Conservation (phyloP, 2,113 vertebrate species). For the Todiramphus chloris region DNA sequence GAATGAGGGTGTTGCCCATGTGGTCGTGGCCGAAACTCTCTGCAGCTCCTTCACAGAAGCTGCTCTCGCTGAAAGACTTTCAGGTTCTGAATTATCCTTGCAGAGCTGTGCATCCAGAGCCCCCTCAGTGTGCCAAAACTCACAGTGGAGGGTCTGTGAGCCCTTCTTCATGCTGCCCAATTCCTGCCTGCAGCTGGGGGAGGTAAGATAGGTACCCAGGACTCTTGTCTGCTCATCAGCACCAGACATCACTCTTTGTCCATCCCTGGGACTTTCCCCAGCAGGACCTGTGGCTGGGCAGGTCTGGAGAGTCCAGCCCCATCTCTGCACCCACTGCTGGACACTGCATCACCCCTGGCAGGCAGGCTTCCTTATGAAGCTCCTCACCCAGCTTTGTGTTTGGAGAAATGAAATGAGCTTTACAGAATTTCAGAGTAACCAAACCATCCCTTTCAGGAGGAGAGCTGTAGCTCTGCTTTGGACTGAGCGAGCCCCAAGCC, state of each 20-base stretch:
- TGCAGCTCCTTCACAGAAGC: neutral
- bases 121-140: neutral
- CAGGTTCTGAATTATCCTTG: accelerated
- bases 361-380: neutral
- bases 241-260: accelerated
- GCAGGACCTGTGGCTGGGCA: neutral
- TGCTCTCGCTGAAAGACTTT: neutral
- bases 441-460: neutral
- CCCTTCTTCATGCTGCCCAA: neutral
- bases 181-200: neutral
- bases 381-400: neutral
- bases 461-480: neutral
- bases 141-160: accelerated
- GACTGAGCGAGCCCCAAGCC: neutral
- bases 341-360: neutral
- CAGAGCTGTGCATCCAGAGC: neutral
- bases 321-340: neutral
- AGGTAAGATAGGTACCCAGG: neutral
- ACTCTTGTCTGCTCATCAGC: neutral
- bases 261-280: neutral
- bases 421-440: neutral
- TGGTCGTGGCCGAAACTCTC: neutral
- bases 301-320: neutral
- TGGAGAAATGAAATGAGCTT: slow-evolving; percentile 6
- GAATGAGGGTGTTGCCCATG: neutral